Evolutionary conservation across 1,140 invertebrate species (phyloP).

Genomic region (Micrasema longulum): DNA sequence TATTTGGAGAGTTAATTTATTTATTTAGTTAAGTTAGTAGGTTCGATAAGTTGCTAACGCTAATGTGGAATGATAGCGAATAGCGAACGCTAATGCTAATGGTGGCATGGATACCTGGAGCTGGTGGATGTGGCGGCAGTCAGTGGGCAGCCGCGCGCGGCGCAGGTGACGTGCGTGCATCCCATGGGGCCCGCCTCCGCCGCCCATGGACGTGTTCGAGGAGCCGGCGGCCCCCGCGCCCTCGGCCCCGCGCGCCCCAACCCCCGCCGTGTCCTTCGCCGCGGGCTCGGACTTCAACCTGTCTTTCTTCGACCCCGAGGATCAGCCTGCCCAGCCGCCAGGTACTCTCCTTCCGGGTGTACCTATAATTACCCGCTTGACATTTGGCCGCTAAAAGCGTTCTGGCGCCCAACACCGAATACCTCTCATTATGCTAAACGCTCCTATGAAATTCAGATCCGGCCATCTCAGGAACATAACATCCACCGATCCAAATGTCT

Average conservation of each 20-base stretch:
- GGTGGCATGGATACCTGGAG: too few species aligned
- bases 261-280: constrained; percentile 78
- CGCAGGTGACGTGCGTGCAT: constrained; percentile 21
- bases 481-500: too few species aligned
- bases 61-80: too few species aligned
- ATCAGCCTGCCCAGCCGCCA: constrained; percentile 68
- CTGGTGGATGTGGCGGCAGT: constrained; percentile 12
- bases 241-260: constrained; percentile 51
- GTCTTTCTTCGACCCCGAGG: constrained; percentile 79
- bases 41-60: too few species aligned
- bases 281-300: constrained; percentile 82
- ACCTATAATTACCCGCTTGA: too few species aligned
- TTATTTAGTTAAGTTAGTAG: too few species aligned
- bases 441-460: constrained; percentile 37
- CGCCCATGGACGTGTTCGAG: constrained; percentile 50
- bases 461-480: neutral
- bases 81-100: too few species aligned
- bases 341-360: constrained; percentile 25
- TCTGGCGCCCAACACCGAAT: neutral
- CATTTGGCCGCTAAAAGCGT: neutral
- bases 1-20: too few species aligned
- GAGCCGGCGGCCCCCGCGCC: constrained; percentile 37
- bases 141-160: constrained; percentile 33
- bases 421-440: constrained; percentile 34
- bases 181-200: constrained; percentile 39